Base-by-base conservation (phyloP, 1,140 invertebrate species). In the Nylanderia fulva region DNA sequence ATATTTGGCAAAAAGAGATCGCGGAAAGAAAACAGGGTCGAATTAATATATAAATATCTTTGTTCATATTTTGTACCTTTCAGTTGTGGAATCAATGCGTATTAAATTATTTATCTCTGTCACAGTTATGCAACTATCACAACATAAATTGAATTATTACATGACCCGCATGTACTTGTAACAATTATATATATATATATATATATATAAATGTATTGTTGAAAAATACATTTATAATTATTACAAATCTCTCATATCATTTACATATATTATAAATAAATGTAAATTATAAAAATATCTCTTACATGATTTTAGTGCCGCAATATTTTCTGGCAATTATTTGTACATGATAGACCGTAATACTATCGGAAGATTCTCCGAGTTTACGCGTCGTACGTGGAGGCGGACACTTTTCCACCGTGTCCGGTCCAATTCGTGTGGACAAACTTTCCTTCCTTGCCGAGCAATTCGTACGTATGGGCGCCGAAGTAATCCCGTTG, bases 341-440 rank as follows among this genome's bases (percentile, higher is more conserved):
- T 36, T 68, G 9, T 36, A 82, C 60, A 77, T 76, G 76, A 33
- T 71, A 6, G 11, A 21, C 42, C 13, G 39, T 42, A 54, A 15
- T 13, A 21, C 0, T 13, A 9, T 4, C 3, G n/a, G 15, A 21
- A 39, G 0, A 56, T 54, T 18, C 15, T 56, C 0, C 5, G 7
- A 42, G 18, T 66, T 96, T 96, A 99, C 84, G 97, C 99, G 93
- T 98, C 96, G 92, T 99, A 99, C 1, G 99, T 99, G 56, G 98
- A 98, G 11, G 99, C 98, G 0, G 99, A 99, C 0, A 99, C 98
- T 91, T 98, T 98, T 83, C 99, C 99, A 56, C 99, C 99, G 89
- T 98, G 97, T 18, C 99, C 99, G 11, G 99, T 99, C 99, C 99
- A 99, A 94, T 99, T 99, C 60, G 99, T 99, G 92, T 99, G 99